These are phyloP conservation scores for Phrynocephalus versicolor DNA, from an alignment of 2,113 vertebrate species.

Conservation along the genomic window DNA sequence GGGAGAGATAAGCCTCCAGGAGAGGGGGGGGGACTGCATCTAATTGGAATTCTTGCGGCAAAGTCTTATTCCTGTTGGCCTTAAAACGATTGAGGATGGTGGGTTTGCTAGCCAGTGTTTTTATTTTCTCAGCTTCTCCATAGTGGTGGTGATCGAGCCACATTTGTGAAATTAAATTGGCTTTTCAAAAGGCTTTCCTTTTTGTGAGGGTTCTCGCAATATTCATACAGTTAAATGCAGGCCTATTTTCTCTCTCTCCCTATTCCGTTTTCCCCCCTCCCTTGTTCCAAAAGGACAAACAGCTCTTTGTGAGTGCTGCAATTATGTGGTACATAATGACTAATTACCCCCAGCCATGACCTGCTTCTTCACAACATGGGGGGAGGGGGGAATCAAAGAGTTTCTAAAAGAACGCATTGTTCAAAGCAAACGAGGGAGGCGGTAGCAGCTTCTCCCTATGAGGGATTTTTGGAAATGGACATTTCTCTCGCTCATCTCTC, in stretches of 20 bases:
- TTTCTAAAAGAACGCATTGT: constrained; percentile 44
- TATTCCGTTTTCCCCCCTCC: no score
- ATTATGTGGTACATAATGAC: constrained; percentile 26
- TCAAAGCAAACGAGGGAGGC: constrained; percentile 38
- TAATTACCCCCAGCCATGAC: constrained; percentile 51
- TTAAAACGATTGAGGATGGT: not conserved
- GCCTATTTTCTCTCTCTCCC: no score
- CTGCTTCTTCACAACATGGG: constrained; percentile 29
- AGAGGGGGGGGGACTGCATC: constrained; percentile 4
- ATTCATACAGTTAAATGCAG: constrained; percentile 39
- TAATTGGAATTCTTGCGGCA: constrained; percentile 20
- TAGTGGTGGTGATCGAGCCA: constrained; percentile 14
- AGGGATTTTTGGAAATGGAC: not conserved
- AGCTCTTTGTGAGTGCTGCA: constrained; percentile 33
- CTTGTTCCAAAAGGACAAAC: constrained; percentile 4
- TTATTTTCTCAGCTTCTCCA: constrained; percentile 7
- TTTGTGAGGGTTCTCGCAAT: not conserved
- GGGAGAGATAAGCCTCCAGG: not conserved
- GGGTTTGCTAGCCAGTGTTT: constrained; percentile 30
- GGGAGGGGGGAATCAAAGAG: constrained; percentile 46
- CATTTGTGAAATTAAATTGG: constrained; percentile 10
- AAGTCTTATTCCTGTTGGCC: not conserved
- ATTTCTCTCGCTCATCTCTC: not conserved
- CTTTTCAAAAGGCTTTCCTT: constrained; percentile 24
- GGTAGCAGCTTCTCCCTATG: constrained; percentile 5